Evolutionary conservation across 2,113 vertebrate genomes (phyloP).

Genomic region (Nothocercus nigrocapillus): DNA sequence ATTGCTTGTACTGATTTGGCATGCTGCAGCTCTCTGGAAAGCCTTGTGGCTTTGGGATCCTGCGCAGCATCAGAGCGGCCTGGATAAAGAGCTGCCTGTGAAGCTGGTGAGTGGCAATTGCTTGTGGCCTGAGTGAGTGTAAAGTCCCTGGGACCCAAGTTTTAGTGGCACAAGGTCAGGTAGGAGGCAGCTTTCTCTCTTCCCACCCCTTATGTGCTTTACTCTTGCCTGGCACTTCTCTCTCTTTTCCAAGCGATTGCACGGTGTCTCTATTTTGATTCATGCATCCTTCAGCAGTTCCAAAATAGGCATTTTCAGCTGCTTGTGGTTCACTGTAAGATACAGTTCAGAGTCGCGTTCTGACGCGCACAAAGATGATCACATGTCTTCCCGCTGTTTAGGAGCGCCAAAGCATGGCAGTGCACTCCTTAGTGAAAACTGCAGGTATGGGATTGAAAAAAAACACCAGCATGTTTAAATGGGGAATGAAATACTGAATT

Average conservation of each 20-base stretch:
- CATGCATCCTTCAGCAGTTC: background rate
- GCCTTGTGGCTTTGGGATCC: background rate
- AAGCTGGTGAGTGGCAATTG: background rate
- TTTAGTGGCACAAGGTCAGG: background rate
- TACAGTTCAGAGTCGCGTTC: background rate
- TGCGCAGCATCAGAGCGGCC: background rate
- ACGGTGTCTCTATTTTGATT: background rate
- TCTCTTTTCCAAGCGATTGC: background rate
- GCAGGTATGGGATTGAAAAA: background rate
- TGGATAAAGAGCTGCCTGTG: background rate
- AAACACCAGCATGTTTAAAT: background rate
- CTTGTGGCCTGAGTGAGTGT: background rate
- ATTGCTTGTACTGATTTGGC: background rate
- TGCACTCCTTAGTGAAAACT: background rate
- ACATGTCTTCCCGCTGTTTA: background rate
- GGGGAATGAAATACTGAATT: background rate
- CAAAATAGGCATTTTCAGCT: background rate
- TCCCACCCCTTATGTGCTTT: background rate
- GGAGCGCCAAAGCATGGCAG: background rate
- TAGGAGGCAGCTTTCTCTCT: background rate
- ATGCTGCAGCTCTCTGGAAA: background rate
- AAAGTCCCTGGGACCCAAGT: background rate
- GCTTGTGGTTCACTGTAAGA: background rate
- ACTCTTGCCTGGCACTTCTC: background rate
- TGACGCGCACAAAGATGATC: background rate